A percentile compares a stretch with the other conserved stretches of the same genome.
These are phyloP conservation scores for Watsonalla binaria DNA, from an alignment of 2,888 invertebrate genomes.

Conservation along the genomic window DNA sequence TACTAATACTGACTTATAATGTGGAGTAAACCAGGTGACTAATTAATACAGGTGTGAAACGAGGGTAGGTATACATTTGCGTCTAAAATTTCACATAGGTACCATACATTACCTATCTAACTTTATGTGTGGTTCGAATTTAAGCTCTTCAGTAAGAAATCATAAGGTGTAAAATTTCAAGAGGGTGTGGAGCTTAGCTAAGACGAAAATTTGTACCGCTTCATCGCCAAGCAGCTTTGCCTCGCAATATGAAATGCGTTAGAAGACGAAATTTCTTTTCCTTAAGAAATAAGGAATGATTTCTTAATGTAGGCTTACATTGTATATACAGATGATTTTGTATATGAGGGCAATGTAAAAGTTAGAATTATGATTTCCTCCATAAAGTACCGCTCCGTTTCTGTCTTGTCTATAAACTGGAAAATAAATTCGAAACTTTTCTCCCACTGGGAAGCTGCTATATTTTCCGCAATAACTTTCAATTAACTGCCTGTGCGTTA, in stretches of 20 bases:
- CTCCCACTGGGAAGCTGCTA: constrained; percentile 12
- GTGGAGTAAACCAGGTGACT: constrained; percentile 6
- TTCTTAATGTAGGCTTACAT: constrained; percentile 11
- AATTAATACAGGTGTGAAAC: constrained; percentile 9
- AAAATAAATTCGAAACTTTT: constrained; percentile 18
- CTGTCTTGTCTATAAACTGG: constrained; percentile 16
- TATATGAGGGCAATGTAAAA: constrained; percentile 5
- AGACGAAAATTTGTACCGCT: constrained; percentile 38
- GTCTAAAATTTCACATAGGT: constrained; percentile 4
- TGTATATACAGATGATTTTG: neutral
- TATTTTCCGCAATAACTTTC: constrained; percentile 35
- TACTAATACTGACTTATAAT: neutral
- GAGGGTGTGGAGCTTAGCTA: constrained; percentile 10
- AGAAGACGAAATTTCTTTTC: constrained; percentile 33
- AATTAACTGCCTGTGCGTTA: constrained; percentile 32
- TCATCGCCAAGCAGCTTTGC: constrained; percentile 20
- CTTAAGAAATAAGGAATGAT: constrained; percentile 31
- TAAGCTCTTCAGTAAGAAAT: constrained; percentile 13
- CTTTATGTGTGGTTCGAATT: constrained; percentile 6
- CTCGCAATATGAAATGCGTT: constrained; percentile 34
- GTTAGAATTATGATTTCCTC: neutral
- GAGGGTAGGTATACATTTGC: neutral
- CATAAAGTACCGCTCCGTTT: constrained; percentile 3
- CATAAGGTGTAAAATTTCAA: constrained; percentile 13
- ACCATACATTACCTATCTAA: neutral